These are phyloP conservation scores for Squalus acanthias DNA, from an alignment of 2,797 vertebrate genomes.

Conservation along the genomic window DNA sequence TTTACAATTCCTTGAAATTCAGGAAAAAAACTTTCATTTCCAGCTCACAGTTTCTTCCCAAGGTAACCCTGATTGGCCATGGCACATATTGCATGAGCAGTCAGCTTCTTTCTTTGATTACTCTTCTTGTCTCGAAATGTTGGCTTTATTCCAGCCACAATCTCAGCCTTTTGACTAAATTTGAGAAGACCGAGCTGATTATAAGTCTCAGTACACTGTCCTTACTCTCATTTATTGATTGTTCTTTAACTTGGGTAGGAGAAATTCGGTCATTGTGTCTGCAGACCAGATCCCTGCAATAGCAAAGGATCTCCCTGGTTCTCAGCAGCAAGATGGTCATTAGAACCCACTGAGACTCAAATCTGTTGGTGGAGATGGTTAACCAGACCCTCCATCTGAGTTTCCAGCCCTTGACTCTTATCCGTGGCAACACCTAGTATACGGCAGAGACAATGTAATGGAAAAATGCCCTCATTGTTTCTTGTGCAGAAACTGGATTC, in stretches of 20 bases:
- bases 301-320: not conserved
- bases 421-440: not conserved
- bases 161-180: not conserved
- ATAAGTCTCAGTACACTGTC: not conserved
- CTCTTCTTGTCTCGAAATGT: not conserved
- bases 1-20: not conserved
- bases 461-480: not conserved
- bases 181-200: not conserved
- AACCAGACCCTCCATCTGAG: not conserved
- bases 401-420: not conserved
- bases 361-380: not conserved
- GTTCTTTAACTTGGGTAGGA: not conserved
- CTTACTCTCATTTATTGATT: not conserved
- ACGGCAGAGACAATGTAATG: not conserved
- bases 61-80: conserved; percentile 23
- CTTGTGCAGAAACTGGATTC: not conserved
- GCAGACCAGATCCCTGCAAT: not conserved
- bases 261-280: not conserved
- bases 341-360: not conserved
- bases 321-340: not conserved
- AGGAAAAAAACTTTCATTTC: not conserved
- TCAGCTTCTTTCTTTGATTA: not conserved
- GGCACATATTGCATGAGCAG: not conserved
- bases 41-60: not conserved
- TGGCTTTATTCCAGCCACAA: not conserved